A percentile compares a stretch with the other conserved stretches of the same genome.
Evolutionary conservation across 2,797 vertebrate species (phyloP).

Genomic region (Coracias cyanogaster): DNA sequence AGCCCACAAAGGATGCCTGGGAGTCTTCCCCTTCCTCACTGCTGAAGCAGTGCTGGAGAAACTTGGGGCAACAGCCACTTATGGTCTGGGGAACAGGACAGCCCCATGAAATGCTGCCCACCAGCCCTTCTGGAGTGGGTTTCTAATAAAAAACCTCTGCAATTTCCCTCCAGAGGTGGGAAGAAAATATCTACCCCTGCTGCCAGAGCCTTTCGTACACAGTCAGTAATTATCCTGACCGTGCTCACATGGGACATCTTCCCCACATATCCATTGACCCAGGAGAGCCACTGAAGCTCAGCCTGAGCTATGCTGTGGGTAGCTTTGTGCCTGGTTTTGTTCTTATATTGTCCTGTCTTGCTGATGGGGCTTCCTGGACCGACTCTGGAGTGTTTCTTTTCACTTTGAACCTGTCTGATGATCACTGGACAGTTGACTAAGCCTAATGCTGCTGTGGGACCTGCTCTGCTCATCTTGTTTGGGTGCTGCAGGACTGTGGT

Average conservation of each 20-base stretch:
- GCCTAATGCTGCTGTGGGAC: neutral
- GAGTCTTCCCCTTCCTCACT: neutral
- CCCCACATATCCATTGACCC: neutral
- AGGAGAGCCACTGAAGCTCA: neutral
- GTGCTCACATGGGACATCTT: neutral
- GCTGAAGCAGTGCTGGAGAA: neutral
- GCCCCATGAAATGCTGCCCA: neutral
- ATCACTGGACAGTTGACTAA: neutral
- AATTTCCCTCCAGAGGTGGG: neutral
- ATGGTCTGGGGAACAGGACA: neutral
- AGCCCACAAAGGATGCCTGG: neutral
- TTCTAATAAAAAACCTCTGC: neutral
- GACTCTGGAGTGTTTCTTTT: rapidly evolving
- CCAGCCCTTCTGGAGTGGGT: neutral
- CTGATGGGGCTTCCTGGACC: neutral
- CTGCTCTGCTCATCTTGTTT: neutral
- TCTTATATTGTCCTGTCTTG: neutral
- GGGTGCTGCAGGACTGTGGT: neutral
- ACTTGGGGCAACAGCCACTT: neutral
- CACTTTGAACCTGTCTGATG: neutral
- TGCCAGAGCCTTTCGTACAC: neutral
- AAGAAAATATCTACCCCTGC: neutral
- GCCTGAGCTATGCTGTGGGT: neutral
- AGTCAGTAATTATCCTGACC: neutral
- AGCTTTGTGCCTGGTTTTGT: neutral